phyloP scores from a whole-genome alignment of 2,888 invertebrate species.

The Beris chalybata region DNA sequence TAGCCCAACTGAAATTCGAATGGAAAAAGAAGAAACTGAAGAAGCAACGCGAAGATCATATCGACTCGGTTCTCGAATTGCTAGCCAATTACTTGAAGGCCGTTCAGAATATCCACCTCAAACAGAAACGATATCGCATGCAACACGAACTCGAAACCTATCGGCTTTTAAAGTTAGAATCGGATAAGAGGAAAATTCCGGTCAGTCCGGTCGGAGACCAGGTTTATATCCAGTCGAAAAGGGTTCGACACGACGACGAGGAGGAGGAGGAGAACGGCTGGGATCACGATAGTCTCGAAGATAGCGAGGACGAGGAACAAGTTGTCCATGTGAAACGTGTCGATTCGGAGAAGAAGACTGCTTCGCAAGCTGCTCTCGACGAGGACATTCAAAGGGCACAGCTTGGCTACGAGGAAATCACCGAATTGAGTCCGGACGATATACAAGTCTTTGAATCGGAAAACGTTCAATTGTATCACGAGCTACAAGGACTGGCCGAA shows the following conservation, averaged over 20 bases:
- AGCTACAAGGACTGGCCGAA: slow-evolving; percentile 84
- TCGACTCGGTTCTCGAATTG: slow-evolving; percentile 72
- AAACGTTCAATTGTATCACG: slow-evolving; percentile 83
- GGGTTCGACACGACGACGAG: slow-evolving; percentile 26
- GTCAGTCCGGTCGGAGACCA: slow-evolving; percentile 47
- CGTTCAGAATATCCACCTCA: slow-evolving; percentile 85
- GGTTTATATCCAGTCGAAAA: not conserved
- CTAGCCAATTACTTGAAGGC: slow-evolving; percentile 80
- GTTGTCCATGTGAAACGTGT: not conserved
- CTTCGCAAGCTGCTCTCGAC: slow-evolving; percentile 48
- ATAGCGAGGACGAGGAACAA: slow-evolving; percentile 32
- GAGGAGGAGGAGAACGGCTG: slow-evolving; percentile 40
- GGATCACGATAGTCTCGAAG: slow-evolving; percentile 30
- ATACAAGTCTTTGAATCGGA: slow-evolving; percentile 91
- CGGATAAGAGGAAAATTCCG: slow-evolving; percentile 50
- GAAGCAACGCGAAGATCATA: slow-evolving; percentile 75
- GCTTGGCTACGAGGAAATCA: slow-evolving; percentile 59
- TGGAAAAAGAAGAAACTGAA: slow-evolving; percentile 58
- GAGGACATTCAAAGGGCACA: slow-evolving; percentile 42
- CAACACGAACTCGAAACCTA: slow-evolving; percentile 83
- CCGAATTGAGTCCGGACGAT: slow-evolving; percentile 79
- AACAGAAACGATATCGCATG: slow-evolving; percentile 84
- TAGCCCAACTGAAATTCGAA: slow-evolving; percentile 75
- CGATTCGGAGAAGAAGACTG: slow-evolving; percentile 39
- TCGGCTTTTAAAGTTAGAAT: slow-evolving; percentile 73